Evolutionary conservation across 2,113 vertebrate genomes (phyloP).

Genomic region (Cryptotis parvus): DNA sequence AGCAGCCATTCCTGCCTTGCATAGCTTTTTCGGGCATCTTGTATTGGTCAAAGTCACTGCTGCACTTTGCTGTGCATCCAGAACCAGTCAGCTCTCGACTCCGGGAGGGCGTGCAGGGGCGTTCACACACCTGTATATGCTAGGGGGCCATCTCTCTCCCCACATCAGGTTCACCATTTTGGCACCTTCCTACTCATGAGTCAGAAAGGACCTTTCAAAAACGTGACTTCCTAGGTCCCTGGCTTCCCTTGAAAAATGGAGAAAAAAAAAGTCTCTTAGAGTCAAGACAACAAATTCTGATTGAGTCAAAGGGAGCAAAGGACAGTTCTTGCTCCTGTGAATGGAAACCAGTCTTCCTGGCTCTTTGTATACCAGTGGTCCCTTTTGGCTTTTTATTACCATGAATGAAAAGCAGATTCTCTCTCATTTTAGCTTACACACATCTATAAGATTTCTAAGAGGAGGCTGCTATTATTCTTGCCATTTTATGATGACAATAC

Average conservation of each 20-base stretch:
- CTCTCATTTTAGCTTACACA: neutral
- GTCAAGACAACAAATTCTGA: no score
- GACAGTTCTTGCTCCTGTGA: no score
- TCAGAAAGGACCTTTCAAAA: constrained; percentile 31
- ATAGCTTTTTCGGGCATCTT: neutral
- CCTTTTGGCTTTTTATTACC: no score
- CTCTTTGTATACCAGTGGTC: no score
- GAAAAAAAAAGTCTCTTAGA: no score
- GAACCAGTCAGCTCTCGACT: neutral
- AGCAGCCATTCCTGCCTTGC: neutral
- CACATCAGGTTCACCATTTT: constrained; percentile 3
- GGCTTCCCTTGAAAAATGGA: constrained; percentile 28
- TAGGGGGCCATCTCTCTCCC: neutral
- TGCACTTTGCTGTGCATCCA: neutral
- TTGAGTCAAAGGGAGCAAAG: no score
- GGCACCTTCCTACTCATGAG: neutral
- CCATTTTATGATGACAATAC: neutral
- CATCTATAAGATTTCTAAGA: neutral
- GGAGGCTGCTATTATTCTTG: neutral
- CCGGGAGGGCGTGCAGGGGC: neutral
- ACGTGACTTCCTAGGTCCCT: neutral
- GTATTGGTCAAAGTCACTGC: neutral
- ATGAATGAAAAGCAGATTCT: no score
- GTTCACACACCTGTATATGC: neutral
- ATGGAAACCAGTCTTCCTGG: no score